Conservation (phyloP, 2,113 vertebrate genomes). For the Egretta garzetta region DNA sequence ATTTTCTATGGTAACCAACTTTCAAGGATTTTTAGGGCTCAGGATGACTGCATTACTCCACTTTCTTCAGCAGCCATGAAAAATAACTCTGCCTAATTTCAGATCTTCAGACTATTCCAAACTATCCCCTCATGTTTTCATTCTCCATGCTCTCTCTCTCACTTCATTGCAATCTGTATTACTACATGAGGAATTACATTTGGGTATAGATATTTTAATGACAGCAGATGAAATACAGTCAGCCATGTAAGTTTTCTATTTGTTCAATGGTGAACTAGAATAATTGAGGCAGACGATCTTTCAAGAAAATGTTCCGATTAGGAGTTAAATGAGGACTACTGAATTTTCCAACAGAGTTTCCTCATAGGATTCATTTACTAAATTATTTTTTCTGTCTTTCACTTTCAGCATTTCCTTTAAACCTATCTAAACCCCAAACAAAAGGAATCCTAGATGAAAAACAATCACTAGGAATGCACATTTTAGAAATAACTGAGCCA, state of each 20-base stretch:
- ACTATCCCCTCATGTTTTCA: not conserved
- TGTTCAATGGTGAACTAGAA: not conserved
- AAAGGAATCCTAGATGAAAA: not conserved
- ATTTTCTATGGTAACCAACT: not conserved
- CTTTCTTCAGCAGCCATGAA: not conserved
- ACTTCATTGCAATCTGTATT: not conserved
- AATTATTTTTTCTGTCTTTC: slow-evolving; percentile 30
- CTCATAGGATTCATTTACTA: not conserved
- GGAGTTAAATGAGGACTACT: not conserved
- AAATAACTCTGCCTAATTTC: not conserved
- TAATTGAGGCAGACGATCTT: not conserved
- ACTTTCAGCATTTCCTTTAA: not conserved
- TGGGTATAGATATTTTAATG: not conserved
- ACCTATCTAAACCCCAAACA: not conserved
- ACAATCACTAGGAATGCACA: not conserved
- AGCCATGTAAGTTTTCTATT: not conserved
- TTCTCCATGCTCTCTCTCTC: not conserved
- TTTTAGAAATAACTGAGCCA: not conserved
- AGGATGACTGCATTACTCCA: not conserved
- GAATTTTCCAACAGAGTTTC: not conserved
- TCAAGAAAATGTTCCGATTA: not conserved
- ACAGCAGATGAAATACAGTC: not conserved
- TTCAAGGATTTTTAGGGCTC: not conserved
- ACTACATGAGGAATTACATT: not conserved
- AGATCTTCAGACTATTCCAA: not conserved